Evolutionary conservation across 2,888 invertebrate species (phyloP), one percentile per base, ranked within the genome.

Genomic region (Notodonta dromedarius): DNA sequence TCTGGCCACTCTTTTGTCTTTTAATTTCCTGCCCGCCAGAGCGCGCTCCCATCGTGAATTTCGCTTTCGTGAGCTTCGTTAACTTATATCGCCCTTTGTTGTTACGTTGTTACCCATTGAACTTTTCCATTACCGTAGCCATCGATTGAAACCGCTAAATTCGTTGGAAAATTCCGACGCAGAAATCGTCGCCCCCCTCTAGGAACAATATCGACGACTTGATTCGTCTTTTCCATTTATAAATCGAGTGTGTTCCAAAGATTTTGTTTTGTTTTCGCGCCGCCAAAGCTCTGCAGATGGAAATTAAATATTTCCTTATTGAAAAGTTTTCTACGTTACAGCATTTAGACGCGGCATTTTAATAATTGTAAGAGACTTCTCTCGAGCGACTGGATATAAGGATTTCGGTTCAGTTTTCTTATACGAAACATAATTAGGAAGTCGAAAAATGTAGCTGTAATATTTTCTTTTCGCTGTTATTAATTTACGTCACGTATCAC

Each of bases 11-110:
- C 91, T 92, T 92, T 93, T 93, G 92, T 93, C 91, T 91, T 91
- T 91, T 93, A 91, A 93, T 93, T 93, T 93, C 93, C 92, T 90
- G 90, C 84, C 88, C 88, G 84, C 85, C 82, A 86, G 85, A 88
- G 87, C 85, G 85, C 85, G 87, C 86, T 85, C 79, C 85, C 81
- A 85, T 88, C 88, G 86, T 88, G 87, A 91, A 90, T 92, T 24
- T 24, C 80, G 84, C 88, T 92, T 92, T 90, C 90, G 87, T 87
- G 87, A 87, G 87, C 89, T 88, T 91, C 91, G 90, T 91, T 93
- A 91, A 90, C 89, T 92, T 91, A 87, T 91, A 88, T 88, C 89
- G 82, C 80, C 84, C 88, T 92, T 91, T 92, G 91, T 35, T 35
- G 35, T 35, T 35, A 35, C 35, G 35, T 91, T 90, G 89, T 89